Percentiles rank a stretch among this genome's conserved stretches.
phyloP scores from a whole-genome alignment of 2,888 invertebrate genomes.

The Eudasyphora cyanicolor region DNA sequence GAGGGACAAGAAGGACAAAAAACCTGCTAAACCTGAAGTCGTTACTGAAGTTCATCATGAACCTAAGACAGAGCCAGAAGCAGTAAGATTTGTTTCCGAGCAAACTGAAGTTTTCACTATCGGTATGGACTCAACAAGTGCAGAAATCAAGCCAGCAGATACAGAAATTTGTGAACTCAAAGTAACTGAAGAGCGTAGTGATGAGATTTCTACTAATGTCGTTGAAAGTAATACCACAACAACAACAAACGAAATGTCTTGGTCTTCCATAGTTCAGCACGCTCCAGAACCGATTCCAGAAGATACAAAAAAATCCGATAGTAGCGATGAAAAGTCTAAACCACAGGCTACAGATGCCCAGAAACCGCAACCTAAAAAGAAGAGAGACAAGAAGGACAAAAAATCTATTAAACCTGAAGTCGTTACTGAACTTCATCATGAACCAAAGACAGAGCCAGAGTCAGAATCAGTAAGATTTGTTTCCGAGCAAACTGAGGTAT shows the following conservation, averaged over 20 bases:
- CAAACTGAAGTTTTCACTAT: too few species aligned
- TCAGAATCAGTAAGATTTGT: too few species aligned
- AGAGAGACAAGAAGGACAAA: conserved; percentile 37
- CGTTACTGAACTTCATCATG: too few species aligned
- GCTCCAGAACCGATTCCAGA: conserved; percentile 39
- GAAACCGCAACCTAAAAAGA: conserved; percentile 31
- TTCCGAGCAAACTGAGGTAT: too few species aligned
- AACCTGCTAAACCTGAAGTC: too few species aligned
- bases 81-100: too few species aligned
- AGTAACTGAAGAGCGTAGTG: neutral
- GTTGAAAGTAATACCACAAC: neutral
- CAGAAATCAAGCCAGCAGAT: neutral
- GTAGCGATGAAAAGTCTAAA: neutral
- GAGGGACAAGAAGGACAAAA: conserved; percentile 37
- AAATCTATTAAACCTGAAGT: too few species aligned
- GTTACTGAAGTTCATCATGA: too few species aligned
- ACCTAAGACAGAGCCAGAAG: too few species aligned
- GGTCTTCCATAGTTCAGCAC: conserved; percentile 56
- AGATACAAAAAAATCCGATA: conserved; percentile 11
- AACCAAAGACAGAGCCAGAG: too few species aligned
- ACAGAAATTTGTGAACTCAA: neutral
- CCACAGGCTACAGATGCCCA: neutral
- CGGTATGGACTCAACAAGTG: too few species aligned
- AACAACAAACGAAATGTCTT: conserved; percentile 26
- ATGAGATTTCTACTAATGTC: neutral